Conservation (phyloP, 2,797 vertebrate genomes). For the Nothura maculosa region DNA sequence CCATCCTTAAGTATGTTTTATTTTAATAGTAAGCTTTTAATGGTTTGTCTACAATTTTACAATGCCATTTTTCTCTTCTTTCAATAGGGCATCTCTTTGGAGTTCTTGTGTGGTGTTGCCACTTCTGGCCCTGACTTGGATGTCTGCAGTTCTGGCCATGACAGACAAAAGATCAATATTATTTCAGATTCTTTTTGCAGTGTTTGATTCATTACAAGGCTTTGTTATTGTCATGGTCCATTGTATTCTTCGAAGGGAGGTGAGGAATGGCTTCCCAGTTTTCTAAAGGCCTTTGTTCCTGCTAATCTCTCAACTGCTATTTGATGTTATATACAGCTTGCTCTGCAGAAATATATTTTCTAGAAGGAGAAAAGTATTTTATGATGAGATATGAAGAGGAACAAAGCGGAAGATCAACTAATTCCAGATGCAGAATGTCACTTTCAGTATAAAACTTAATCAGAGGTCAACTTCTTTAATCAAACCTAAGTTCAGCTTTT, state of each 20-base stretch:
- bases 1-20: conserved; percentile 45
- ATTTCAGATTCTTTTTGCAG: conserved; percentile 98
- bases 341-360: neutral
- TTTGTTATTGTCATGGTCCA: conserved; percentile 99
- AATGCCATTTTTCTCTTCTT: conserved; percentile 55
- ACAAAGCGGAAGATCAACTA: neutral
- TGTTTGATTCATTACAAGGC: conserved; percentile 99
- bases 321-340: neutral
- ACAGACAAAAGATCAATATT: conserved; percentile 99
- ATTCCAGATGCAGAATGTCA: neutral
- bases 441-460: neutral
- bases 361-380: neutral
- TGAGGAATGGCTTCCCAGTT: conserved; percentile 73
- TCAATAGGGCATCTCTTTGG: conserved; percentile 96
- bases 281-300: conserved; percentile 3
- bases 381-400: neutral
- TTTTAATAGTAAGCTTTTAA: conserved; percentile 34
- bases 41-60: neutral
- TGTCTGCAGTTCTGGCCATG: conserved; percentile 99
- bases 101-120: conserved; percentile 98
- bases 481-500: neutral
- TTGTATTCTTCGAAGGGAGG: conserved; percentile 98
- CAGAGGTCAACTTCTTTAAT: neutral
- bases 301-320: neutral
- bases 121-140: conserved; percentile 97